These are phyloP conservation scores for Cremastinae sp. DNA, from an alignment of 2,888 invertebrate genomes.

Conservation along the genomic window DNA sequence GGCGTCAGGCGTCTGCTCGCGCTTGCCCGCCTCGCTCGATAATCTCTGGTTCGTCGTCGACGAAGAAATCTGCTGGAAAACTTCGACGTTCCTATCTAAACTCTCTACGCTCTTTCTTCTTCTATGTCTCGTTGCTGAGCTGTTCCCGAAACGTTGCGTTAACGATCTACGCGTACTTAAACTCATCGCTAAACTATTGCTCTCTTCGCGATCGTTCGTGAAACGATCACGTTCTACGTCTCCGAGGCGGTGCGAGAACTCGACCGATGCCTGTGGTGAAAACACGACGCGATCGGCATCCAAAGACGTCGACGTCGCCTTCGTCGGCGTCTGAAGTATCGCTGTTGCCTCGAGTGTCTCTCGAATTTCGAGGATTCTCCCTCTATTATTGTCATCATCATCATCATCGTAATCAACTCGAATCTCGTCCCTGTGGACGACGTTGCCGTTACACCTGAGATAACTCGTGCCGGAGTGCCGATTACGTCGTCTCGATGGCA, in stretches of 20 bases:
- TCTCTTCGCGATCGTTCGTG: neutral
- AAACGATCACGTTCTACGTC: neutral
- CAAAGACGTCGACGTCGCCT: constrained; percentile 38
- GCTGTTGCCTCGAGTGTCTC: neutral
- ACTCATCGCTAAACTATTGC: constrained; percentile 17
- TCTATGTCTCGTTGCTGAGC: constrained; percentile 33
- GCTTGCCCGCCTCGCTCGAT: neutral
- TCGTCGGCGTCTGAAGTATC: constrained; percentile 51
- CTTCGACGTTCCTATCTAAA: constrained; percentile 51
- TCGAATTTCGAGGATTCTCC: too few species aligned
- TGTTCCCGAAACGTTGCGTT: constrained; percentile 24
- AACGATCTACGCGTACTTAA: constrained; percentile 26
- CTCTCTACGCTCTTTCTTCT: constrained; percentile 46
- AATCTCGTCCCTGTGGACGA: constrained; percentile 1
- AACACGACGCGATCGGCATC: constrained; percentile 5
- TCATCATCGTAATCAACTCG: constrained; percentile 38
- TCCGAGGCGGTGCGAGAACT: neutral
- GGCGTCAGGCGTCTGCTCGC: neutral
- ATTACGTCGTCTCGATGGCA: constrained; percentile 54
- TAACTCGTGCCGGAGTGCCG: constrained; percentile 36
- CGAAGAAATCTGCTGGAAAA: constrained; percentile 34
- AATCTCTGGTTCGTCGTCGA: constrained; percentile 26
- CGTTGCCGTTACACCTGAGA: constrained; percentile 43
- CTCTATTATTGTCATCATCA: constrained; percentile 7
- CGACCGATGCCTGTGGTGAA: neutral